Conservation (phyloP, 2,113 vertebrate species). For the Panurus biarmicus region DNA sequence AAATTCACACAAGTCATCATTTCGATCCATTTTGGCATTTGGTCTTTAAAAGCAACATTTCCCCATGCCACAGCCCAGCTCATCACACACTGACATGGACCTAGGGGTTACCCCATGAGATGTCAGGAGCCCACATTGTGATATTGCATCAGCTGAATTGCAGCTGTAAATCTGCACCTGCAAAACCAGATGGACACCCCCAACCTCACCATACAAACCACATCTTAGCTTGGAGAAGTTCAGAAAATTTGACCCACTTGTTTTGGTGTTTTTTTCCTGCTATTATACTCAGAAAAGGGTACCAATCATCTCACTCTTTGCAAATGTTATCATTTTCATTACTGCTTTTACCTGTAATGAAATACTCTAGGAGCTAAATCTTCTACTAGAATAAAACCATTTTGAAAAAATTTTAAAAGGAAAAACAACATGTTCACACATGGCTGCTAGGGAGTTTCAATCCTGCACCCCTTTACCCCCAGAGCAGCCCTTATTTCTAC, state of each 20-base stretch:
- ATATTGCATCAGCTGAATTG: neutral
- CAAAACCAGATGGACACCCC: neutral
- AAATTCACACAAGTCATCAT: neutral
- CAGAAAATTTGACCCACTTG: neutral
- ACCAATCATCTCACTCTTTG: neutral
- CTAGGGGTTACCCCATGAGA: accelerated
- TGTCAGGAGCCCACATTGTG: neutral
- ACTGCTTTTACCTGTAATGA: neutral
- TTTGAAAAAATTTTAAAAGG: accelerated
- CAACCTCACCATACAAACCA: neutral
- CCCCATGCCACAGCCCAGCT: neutral
- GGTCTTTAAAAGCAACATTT: neutral
- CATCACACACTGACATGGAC: accelerated
- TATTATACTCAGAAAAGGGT: neutral
- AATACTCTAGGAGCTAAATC: neutral
- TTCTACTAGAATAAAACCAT: neutral
- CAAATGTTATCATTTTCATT: neutral
- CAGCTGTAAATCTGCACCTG: neutral
- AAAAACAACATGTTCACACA: accelerated
- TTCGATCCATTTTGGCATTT: neutral
- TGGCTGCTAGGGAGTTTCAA: neutral
- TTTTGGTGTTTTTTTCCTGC: neutral
- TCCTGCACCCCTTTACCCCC: neutral
- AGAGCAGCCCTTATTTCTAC: neutral
- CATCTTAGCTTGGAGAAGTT: neutral